A percentile compares a stretch with the other conserved stretches of the same genome.
Conservation (phyloP, 2,797 vertebrate species). For the Intellagama lesueurii region DNA sequence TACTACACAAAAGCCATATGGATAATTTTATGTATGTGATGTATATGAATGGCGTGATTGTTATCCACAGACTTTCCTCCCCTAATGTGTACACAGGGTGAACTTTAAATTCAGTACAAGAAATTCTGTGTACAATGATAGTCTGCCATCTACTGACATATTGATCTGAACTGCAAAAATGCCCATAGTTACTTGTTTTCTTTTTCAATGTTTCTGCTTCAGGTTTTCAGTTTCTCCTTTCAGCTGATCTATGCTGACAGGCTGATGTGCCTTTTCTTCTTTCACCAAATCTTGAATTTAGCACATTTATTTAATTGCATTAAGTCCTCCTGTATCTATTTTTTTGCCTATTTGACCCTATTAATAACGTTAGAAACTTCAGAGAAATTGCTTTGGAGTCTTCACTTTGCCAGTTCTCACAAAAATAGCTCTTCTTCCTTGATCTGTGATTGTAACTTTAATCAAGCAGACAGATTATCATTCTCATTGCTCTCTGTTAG, state of each 20-base stretch:
- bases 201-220: not conserved
- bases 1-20: constrained; percentile 50
- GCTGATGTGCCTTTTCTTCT: constrained; percentile 16
- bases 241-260: not conserved
- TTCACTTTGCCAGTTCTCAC: constrained; percentile 39
- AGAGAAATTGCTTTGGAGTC: constrained; percentile 64
- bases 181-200: not conserved
- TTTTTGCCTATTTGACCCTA: constrained; percentile 47
- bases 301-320: constrained; percentile 38
- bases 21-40: constrained; percentile 36
- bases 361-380: constrained; percentile 53
- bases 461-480: constrained; percentile 32
- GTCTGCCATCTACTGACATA: constrained; percentile 65
- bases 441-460: constrained; percentile 51
- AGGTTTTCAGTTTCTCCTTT: constrained; percentile 31
- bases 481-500: constrained; percentile 48
- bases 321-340: constrained; percentile 30
- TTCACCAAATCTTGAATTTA: not conserved
- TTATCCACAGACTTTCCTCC: not conserved
- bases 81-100: not conserved
- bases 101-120: constrained; percentile 2
- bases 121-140: constrained; percentile 11
- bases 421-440: constrained; percentile 53
- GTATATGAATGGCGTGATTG: constrained; percentile 40
- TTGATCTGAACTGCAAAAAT: constrained; percentile 40